Conservation (phyloP, 2,888 invertebrate genomes). For the Phengaris arion region DNA sequence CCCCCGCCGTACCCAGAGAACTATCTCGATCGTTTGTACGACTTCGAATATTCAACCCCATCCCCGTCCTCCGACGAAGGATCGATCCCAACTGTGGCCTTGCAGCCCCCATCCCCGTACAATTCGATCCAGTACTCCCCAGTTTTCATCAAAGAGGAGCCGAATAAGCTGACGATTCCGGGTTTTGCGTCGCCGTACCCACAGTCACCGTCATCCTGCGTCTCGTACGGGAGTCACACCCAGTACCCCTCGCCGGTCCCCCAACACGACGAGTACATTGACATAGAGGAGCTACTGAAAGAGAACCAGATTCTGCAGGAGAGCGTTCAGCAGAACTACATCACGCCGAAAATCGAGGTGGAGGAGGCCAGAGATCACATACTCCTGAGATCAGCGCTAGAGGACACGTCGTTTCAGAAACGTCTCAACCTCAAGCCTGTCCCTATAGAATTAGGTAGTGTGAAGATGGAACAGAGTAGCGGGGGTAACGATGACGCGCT, state of each 20-base stretch:
- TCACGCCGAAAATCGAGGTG: constrained; percentile 79
- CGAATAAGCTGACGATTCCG: constrained; percentile 73
- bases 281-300: constrained; percentile 80
- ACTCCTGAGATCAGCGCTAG: constrained; percentile 87
- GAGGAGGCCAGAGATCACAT: constrained; percentile 84
- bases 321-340: constrained; percentile 61
- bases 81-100: constrained; percentile 76
- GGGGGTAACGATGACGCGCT: constrained; percentile 77
- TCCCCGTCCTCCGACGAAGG: constrained; percentile 78
- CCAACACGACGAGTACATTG: constrained; percentile 81
- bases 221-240: constrained; percentile 79
- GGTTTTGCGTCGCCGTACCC: constrained; percentile 75
- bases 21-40: constrained; percentile 73
- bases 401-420: constrained; percentile 91
- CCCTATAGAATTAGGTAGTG: constrained; percentile 81
- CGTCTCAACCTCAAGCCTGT: constrained; percentile 90
- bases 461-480: constrained; percentile 85
- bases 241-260: constrained; percentile 76
- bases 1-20: constrained; percentile 69
- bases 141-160: constrained; percentile 76
- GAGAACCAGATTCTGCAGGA: constrained; percentile 78
- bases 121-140: constrained; percentile 67
- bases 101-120: constrained; percentile 79
- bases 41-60: constrained; percentile 72
- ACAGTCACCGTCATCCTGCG: constrained; percentile 78